Evolutionary conservation across 2,113 vertebrate genomes (phyloP), one percentile per base, ranked within the genome.

Genomic region (Corythaixoides concolor): DNA sequence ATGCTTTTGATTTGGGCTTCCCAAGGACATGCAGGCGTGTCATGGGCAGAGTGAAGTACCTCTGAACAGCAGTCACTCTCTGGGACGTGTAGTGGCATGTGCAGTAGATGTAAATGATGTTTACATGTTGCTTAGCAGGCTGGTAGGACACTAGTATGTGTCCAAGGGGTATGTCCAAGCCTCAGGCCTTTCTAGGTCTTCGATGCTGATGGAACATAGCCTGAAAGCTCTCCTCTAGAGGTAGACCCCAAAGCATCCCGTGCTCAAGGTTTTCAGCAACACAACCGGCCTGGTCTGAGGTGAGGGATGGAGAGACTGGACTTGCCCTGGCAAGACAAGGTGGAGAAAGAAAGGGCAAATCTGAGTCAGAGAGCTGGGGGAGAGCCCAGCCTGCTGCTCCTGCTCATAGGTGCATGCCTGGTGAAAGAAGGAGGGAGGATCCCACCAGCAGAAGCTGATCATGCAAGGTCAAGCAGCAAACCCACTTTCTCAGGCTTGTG

Each of bases 221-320:
- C n/a, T 63, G 85, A 78, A 78, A 63, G 11, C 14, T 78, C n/a
- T 78, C 3, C 3, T 37, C 22, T 55, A 45, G 37, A 45, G 60
- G 24, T 1, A 67, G 27, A 75, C 10, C 7, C 41, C 6, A 9
- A 88, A 70, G 15, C 27, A 58, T 24, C 8, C 37, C 22, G 22
- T 30, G 20, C 35, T 79, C 0, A 0, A 55, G 45, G 24, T 41
- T 82, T 69, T 76, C 60, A 72, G n/a, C 41, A n/a, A 1, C 21
- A 33, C 24, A 59, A 47, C 32, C 74, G 59, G 26, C 4, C 12
- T 75, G 35, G 7, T 75, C 43, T 24, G 43, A 87, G 26, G 28
- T 2, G 3, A 78, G 16, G 24, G 17, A 24, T 47, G n/a, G 30
- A 47, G 33, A 52, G 35, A 35, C 4, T 55, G 32, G 47, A 18